A percentile compares a stretch with the other conserved stretches of the same genome.
These are phyloP conservation scores for Phaethon lepturus DNA, from an alignment of 2,113 vertebrate species.

Conservation along the genomic window DNA sequence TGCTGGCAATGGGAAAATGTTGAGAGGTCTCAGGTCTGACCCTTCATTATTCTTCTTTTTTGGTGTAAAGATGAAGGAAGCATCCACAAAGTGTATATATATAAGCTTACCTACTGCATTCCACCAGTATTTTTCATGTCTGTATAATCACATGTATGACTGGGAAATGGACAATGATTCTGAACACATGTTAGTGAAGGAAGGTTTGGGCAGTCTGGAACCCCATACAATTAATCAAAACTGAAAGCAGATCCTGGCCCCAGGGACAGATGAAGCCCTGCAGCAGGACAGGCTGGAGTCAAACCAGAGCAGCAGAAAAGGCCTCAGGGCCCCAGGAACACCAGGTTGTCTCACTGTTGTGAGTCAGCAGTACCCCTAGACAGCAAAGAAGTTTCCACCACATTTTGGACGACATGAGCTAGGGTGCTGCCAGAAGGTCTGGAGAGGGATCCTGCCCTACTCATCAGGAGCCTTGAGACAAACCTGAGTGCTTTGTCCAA, in stretches of 20 bases:
- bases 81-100: not conserved
- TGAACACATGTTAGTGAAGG: not conserved
- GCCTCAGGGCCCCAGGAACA: not conserved
- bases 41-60: not conserved
- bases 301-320: accelerated
- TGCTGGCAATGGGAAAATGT: not conserved
- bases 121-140: not conserved
- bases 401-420: not conserved
- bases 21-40: not conserved
- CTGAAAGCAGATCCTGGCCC: not conserved
- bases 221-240: not conserved
- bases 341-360: accelerated
- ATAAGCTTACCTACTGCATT: not conserved
- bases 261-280: not conserved
- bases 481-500: not conserved
- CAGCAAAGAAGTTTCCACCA: not conserved
- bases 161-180: not conserved
- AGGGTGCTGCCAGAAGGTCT: not conserved
- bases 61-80: not conserved
- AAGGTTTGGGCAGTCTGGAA: not conserved
- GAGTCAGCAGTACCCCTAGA: accelerated
- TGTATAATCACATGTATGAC: not conserved
- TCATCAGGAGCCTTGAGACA: not conserved
- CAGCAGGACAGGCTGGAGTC: not conserved
- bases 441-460: not conserved